These are phyloP conservation scores for Coremacera marginata DNA, from an alignment of 2,888 invertebrate species.

Conservation along the genomic window DNA sequence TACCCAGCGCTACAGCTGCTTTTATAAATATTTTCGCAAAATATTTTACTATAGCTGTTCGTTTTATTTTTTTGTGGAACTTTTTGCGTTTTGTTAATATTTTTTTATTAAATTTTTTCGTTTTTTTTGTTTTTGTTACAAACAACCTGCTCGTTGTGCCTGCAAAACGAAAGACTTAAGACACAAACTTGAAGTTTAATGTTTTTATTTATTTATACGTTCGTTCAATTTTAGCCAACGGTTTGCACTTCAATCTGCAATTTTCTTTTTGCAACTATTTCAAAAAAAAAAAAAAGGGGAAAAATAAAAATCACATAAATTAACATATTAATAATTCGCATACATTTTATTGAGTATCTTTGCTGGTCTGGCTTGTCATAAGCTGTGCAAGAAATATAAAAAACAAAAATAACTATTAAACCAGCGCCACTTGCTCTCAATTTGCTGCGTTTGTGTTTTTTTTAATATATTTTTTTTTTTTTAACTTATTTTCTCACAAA, in stretches of 20 bases:
- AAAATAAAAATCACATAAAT: conserved; percentile 13
- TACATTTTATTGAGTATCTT: background rate
- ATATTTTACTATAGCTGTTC: background rate
- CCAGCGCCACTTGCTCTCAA: background rate
- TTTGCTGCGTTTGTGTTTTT: background rate
- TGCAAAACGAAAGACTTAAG: conserved; percentile 32
- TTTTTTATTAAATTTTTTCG: background rate
- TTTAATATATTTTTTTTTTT: background rate
- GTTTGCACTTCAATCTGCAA: conserved; percentile 2
- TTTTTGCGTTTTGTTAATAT: background rate
- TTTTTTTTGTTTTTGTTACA: background rate
- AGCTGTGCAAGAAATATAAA: background rate
- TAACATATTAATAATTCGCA: conserved; percentile 10
- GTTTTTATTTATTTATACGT: background rate
- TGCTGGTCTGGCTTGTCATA: background rate
- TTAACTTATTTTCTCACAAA: conserved; percentile 18
- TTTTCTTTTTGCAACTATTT: background rate
- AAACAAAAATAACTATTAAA: background rate
- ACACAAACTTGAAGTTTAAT: conserved; percentile 23
- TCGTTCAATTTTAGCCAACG: background rate
- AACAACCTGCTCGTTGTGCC: background rate
- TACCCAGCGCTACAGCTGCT: background rate
- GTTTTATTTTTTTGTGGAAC: background rate
- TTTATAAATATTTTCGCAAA: too few species aligned
- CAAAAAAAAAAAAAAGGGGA: background rate